Percentiles rank a stretch among this genome's conserved stretches.
phyloP scores from a whole-genome alignment of 2,797 vertebrate genomes.

The Ctenopoma kingsleyae region DNA sequence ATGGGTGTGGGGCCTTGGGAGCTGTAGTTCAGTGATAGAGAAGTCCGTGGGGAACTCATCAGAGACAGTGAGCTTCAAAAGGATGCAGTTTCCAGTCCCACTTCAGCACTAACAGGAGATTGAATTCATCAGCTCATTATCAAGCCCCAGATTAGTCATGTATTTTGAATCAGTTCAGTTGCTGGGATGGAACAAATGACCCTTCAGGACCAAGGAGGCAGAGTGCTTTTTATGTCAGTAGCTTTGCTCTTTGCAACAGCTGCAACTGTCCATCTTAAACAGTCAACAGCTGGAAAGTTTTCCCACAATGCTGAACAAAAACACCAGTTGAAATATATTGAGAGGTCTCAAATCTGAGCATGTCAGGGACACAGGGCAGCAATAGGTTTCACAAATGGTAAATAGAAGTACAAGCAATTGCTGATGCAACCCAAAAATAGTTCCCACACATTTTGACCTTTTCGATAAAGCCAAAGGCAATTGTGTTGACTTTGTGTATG shows the following conservation, averaged over 20 bases:
- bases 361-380: slow-evolving; percentile 38
- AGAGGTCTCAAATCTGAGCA: slow-evolving; percentile 29
- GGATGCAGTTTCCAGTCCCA: slow-evolving; percentile 74
- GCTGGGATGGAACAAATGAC: slow-evolving; percentile 76
- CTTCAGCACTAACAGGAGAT: slow-evolving; percentile 80
- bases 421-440: slow-evolving; percentile 32
- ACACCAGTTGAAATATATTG: slow-evolving; percentile 53
- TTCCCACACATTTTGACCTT: slow-evolving; percentile 68
- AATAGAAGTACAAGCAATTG: slow-evolving; percentile 46
- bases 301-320: slow-evolving; percentile 49
- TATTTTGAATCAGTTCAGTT: slow-evolving; percentile 75
- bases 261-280: slow-evolving; percentile 55
- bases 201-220: slow-evolving; percentile 69
- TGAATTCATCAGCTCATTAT: slow-evolving; percentile 83
- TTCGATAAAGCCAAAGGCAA: slow-evolving; percentile 45
- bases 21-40: slow-evolving; percentile 77
- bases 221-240: slow-evolving; percentile 55
- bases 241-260: slow-evolving; percentile 51
- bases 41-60: slow-evolving; percentile 74
- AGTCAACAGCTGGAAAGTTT: slow-evolving; percentile 57
- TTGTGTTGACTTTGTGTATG: slow-evolving; percentile 39
- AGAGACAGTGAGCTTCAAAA: slow-evolving; percentile 67
- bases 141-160: slow-evolving; percentile 72
- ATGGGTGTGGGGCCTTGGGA: slow-evolving; percentile 73
- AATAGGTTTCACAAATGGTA: slow-evolving; percentile 41